Evolutionary conservation across 2,113 vertebrate species (phyloP).

Genomic region (Isurus oxyrinchus): DNA sequence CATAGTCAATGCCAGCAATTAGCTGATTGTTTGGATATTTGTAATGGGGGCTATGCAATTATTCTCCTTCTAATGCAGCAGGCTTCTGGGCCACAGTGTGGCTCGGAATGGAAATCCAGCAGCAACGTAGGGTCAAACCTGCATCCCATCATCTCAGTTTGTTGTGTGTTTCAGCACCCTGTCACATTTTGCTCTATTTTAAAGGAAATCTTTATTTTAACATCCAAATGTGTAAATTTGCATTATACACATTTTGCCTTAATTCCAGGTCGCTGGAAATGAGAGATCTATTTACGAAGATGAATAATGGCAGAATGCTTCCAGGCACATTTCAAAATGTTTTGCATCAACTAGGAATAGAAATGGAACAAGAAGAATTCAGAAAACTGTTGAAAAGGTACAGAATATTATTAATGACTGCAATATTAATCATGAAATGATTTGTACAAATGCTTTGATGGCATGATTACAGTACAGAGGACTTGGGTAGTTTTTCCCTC

Average conservation of each 20-base stretch:
- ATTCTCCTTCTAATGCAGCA: background rate
- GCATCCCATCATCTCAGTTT: background rate
- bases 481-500: background rate
- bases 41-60: background rate
- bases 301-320: constrained; percentile 8
- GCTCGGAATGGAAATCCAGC: constrained; percentile 41
- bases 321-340: background rate
- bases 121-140: constrained; percentile 40
- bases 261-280: constrained; percentile 20
- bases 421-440: background rate
- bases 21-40: background rate
- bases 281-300: background rate
- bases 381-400: constrained; percentile 4
- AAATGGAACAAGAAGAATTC: constrained; percentile 32
- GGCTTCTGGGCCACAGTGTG: constrained; percentile 34
- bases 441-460: background rate
- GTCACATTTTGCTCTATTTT: background rate
- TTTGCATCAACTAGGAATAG: constrained; percentile 24
- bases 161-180: background rate
- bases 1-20: background rate
- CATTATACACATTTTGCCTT: background rate
- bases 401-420: background rate
- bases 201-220: background rate
- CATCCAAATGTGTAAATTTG: background rate
- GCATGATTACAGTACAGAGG: background rate